Base-by-base conservation (phyloP, 2,888 invertebrate genomes). In the Fragum sueziense region DNA sequence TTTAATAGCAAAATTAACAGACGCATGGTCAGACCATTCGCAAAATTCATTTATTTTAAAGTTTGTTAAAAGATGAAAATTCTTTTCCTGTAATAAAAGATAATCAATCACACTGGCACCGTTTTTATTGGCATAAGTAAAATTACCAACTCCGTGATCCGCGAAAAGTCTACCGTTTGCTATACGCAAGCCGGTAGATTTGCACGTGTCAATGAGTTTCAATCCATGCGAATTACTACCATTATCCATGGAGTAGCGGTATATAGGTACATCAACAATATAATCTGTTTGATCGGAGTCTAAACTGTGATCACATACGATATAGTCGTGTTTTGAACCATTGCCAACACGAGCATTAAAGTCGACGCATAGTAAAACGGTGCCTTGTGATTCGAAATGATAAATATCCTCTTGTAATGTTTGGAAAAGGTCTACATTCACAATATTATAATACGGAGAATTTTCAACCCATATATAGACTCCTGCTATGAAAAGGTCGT, bases 81-180 rank as follows among this genome's bases (percentile, higher is more conserved):
- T 31, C 14, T 59, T 17, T 41, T 74, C 34, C 20, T 31, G 14
- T 25, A 41, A 22, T 25, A 74, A 54, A 22, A 69, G 54, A 69
- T 74, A 69, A 41, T 74, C 74, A 27, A 74, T 68, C 9, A 74
- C 74, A 57, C 69, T 69, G 27, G 20, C 33, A 3, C 74, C 74
- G 20, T 27, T 7, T 41, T 29, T 37, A 34, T 47, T 70, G 7
- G 34, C 47, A 62, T 31, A 70, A 9, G 75, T 75, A 34, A 59
- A 70, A 61, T 6, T 14, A 11, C 72, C 72, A 9, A 61, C 62
- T 34, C 7, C 2, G 37, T 47, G 7, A 62, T 75, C 70, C 37
- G n/a, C 17, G n/a, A 6, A 4, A 14, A 41, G 3, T 62, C 72
- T 61, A 29, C 72, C 72, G 62, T 72, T 72, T n/a, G n/a, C 20